Evolutionary conservation across 2,113 vertebrate genomes (phyloP).

Genomic region (Eurypyga helias): DNA sequence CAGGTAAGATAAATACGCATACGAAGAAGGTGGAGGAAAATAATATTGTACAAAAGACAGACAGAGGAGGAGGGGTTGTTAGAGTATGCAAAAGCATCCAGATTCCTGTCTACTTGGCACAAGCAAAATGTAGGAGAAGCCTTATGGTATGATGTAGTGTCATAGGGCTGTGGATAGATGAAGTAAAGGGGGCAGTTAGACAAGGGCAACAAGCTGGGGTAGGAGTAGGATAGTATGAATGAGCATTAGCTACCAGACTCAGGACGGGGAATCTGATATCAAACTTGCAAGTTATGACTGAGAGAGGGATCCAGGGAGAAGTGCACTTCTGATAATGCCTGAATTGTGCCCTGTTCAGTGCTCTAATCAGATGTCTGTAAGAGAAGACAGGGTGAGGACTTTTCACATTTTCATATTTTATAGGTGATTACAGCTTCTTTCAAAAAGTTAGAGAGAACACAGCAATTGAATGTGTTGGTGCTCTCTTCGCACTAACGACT

Average conservation of each 20-base stretch:
- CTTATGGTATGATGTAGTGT: background rate
- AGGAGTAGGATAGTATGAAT: background rate
- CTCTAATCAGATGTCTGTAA: background rate
- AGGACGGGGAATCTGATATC: background rate
- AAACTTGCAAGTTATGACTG: background rate
- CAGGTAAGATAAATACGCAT: background rate
- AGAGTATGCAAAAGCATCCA: background rate
- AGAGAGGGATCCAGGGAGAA: background rate
- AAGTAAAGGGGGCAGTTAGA: background rate
- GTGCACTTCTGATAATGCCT: background rate
- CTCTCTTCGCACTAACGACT: background rate
- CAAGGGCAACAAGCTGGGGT: background rate
- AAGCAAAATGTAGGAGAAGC: background rate
- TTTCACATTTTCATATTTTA: background rate
- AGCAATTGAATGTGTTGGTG: background rate
- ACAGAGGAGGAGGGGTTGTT: background rate
- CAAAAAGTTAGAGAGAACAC: background rate
- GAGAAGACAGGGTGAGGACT: background rate
- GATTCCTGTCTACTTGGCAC: background rate
- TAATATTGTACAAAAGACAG: background rate
- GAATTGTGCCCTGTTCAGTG: background rate
- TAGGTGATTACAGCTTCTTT: background rate
- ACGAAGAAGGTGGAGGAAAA: background rate
- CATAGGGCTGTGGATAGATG: background rate
- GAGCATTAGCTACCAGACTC: background rate